These are phyloP conservation scores for Salvelinus alpinus DNA, from an alignment of 2,113 vertebrate genomes.

Conservation along the genomic window DNA sequence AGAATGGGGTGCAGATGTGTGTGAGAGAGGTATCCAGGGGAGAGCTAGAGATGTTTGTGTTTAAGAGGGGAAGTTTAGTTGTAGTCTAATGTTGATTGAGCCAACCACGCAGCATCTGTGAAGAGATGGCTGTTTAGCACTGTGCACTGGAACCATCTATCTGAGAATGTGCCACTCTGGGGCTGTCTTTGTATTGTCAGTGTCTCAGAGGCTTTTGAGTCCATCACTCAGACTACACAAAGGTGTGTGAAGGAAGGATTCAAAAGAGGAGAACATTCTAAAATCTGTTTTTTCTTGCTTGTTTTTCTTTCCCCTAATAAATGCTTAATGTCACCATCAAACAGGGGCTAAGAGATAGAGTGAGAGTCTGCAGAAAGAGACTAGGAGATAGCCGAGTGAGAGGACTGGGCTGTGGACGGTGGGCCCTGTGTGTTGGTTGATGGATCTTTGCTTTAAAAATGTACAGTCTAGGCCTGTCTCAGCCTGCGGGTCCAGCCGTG, in stretches of 20 bases:
- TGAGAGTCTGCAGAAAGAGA: constrained; percentile 49
- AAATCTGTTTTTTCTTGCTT: constrained; percentile 24
- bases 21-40: no score
- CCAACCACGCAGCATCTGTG: no score
- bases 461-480: constrained; percentile 25
- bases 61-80: no score
- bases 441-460: constrained; percentile 43
- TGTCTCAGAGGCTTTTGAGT: constrained; percentile 21
- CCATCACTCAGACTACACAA: background rate
- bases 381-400: constrained; percentile 46
- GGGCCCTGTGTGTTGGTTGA: constrained; percentile 34
- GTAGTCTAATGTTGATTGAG: no score
- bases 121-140: no score
- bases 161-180: no score
- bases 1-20: no score
- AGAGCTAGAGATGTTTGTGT: no score
- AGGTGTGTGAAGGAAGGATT: background rate
- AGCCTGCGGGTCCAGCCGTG: constrained; percentile 1
- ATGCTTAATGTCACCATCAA: constrained; percentile 63
- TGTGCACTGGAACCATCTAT: no score
- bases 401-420: constrained; percentile 15
- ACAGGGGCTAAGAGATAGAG: constrained; percentile 33
- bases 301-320: constrained; percentile 46
- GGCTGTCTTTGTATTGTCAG: constrained; percentile 13
- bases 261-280: background rate